Evolutionary conservation across 2,888 invertebrate genomes (phyloP), one percentile per base, ranked within the genome.

Genomic region (Nymphalis polychloros): DNA sequence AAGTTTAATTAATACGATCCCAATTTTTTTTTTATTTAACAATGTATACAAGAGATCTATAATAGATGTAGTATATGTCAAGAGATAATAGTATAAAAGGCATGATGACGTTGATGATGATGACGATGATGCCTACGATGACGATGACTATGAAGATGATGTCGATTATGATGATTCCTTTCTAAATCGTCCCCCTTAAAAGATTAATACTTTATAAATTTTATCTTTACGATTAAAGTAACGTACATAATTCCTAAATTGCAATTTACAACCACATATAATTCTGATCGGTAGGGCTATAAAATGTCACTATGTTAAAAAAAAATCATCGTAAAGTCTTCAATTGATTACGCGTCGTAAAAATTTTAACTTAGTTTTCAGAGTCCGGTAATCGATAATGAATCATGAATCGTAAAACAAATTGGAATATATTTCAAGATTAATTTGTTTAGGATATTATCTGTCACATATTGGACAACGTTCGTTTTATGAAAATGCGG

Each of bases 241-340:
- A 31, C 7, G 57, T 57, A 65, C 19, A 60, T 47, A 63, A 67
- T 60, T 57, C 57, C 63, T 67, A 62, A 67, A 67, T 62, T 61
- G 57, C 67, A 67, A 67, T 70, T 67, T 70, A 70, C 57, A 62
- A 17, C 63, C 31, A 41, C 35, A 41, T 50, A 52, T 47, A 57
- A 49, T 55, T 63, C 64, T 71, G 71, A 64, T 67, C 67, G 67
- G 61, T 63, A 62, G 57, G 19, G 62, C 59, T 69, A 63, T 73
- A 68, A 73, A 73, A 70, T 72, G 72, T 72, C 75, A 75, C 73
- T 68, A 72, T 65, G 68, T 63, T 63, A 66, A 69, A 72, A 68
- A 71, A 72, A 73, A 69, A 70, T 71, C 70, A 63, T 70, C 76
- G 70, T 76, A 75, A 76, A 74, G 61, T 69, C 61, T 63, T 71